A percentile compares a stretch with the other conserved stretches of the same genome.
These are phyloP conservation scores for Vulpes lagopus DNA, from an alignment of 2,113 vertebrate species.

Conservation along the genomic window DNA sequence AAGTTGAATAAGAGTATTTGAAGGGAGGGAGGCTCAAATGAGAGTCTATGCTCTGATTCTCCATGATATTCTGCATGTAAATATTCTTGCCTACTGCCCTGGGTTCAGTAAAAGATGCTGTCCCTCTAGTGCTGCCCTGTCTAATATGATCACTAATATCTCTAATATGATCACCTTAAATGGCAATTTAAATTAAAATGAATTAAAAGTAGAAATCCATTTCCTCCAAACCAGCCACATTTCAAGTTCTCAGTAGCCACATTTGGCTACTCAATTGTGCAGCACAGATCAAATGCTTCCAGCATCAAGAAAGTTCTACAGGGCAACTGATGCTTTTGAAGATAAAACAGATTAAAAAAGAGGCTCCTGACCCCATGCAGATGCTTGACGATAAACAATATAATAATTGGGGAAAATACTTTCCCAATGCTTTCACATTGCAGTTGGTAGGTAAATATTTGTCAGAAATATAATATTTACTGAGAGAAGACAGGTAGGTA, in stretches of 20 bases:
- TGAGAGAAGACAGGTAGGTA: background rate
- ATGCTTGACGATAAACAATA: background rate
- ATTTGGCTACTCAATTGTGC: background rate
- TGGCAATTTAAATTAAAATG: background rate
- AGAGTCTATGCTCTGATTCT: background rate
- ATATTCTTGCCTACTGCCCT: background rate
- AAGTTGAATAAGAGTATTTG: background rate
- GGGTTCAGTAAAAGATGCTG: background rate
- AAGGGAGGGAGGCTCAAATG: background rate
- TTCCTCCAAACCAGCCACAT: background rate
- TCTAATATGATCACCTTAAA: background rate
- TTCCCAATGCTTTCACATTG: background rate
- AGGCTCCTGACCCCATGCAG: background rate
- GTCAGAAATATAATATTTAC: slow-evolving; percentile 69
- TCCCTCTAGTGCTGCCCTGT: background rate
- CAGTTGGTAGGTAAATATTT: slow-evolving; percentile 14
- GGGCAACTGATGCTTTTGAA: background rate
- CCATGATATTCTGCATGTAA: background rate
- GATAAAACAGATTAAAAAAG: background rate
- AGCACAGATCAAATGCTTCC: background rate
- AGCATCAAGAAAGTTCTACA: background rate
- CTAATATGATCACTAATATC: background rate
- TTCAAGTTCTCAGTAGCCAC: background rate
- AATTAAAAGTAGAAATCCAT: background rate
- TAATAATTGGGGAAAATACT: background rate